phyloP scores from a whole-genome alignment of 1,140 invertebrate species.

The Wiebesia pumilae region DNA sequence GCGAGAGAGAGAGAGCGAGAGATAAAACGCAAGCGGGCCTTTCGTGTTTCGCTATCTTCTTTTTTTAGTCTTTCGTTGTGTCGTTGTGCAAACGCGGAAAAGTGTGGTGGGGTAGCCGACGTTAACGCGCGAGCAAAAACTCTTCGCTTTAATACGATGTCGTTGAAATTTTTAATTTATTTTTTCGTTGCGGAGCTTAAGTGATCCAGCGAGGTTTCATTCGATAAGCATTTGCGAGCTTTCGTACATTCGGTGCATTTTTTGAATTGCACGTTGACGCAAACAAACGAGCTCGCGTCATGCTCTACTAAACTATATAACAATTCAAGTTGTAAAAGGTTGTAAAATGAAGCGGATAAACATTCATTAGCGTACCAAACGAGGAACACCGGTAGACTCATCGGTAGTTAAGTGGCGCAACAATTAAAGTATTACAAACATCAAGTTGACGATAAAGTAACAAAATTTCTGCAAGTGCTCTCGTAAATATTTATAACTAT shows the following conservation, averaged over 20 bases:
- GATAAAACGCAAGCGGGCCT: not conserved
- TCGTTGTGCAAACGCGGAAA: not conserved
- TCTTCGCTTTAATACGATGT: not conserved
- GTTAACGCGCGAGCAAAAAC: not conserved
- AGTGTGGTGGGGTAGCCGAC: not conserved
- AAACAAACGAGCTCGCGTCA: not conserved
- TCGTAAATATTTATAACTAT: no score
- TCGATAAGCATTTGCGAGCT: not conserved
- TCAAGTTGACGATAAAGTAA: no score
- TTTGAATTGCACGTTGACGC: not conserved
- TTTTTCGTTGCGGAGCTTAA: not conserved
- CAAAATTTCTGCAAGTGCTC: no score
- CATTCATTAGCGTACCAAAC: not conserved
- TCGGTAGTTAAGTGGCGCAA: not conserved
- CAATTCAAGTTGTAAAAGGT: not conserved
- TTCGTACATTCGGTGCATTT: not conserved
- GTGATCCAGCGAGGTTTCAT: not conserved
- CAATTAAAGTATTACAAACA: no score
- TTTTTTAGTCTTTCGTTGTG: not conserved
- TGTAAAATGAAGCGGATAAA: not conserved
- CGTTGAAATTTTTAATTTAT: not conserved
- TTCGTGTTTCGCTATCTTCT: conserved; percentile 3
- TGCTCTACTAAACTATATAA: not conserved
- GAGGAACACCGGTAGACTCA: not conserved
- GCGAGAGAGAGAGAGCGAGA: no score